Percentiles rank a stretch among this genome's conserved stretches.
Conservation (phyloP, 2,888 invertebrate species). For the Ashinkailepas kermadecensis region DNA sequence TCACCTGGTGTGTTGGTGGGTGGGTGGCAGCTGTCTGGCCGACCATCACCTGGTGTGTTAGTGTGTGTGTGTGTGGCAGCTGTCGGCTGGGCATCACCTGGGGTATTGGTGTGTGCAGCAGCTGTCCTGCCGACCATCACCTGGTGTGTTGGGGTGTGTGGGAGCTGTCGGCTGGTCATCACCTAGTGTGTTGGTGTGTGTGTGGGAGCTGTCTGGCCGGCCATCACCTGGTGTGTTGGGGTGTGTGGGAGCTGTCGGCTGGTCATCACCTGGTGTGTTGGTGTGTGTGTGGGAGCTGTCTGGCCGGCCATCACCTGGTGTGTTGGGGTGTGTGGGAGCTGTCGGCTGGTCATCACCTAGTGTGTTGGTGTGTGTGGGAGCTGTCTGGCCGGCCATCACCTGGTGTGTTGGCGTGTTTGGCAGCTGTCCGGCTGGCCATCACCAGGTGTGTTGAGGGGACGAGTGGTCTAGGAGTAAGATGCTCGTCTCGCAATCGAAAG, state of each 20-base stretch:
- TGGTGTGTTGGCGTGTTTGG: too few species aligned
- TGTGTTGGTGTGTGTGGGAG: constrained; percentile 33
- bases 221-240: constrained; percentile 31
- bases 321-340: background rate
- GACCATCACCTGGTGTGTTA: constrained; percentile 33
- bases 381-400: constrained; percentile 39
- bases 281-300: background rate
- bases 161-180: background rate
- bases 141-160: background rate
- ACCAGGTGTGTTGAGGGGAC: too few species aligned
- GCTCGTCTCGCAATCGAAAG: too few species aligned
- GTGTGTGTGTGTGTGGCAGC: too few species aligned
- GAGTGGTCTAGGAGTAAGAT: too few species aligned
- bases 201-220: constrained; percentile 40
- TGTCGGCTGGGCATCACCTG: too few species aligned
- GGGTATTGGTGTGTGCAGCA: background rate
- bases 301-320: background rate
- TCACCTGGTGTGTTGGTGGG: background rate
- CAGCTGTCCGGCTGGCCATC: too few species aligned
- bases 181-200: too few species aligned
- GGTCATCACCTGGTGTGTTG: too few species aligned
- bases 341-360: background rate
- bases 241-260: too few species aligned
- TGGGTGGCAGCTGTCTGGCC: constrained; percentile 40
- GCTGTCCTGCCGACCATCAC: background rate